Evolutionary conservation across 2,888 invertebrate species (phyloP).

Genomic region (Ferrisia virgata): DNA sequence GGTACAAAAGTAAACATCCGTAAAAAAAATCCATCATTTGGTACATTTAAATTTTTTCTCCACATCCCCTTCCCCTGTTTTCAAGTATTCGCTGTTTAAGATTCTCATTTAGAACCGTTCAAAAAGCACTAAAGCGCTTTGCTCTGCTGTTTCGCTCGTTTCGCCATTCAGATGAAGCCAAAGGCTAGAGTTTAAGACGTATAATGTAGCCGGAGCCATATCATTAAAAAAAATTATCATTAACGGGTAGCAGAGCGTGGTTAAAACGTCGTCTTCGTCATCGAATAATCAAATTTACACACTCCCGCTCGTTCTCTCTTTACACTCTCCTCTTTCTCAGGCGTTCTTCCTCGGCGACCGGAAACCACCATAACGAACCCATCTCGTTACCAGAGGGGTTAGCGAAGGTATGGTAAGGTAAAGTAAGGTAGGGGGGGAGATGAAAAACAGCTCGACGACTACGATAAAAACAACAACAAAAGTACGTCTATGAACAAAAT

Average conservation of each 20-base stretch:
- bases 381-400: background rate
- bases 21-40: no score
- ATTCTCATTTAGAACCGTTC: no score
- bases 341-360: background rate
- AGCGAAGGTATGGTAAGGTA: no score
- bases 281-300: background rate
- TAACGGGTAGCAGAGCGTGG: background rate
- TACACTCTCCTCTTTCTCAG: background rate
- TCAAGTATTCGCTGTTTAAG: no score
- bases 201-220: background rate
- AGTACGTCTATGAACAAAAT: conserved; percentile 1
- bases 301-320: background rate
- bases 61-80: no score
- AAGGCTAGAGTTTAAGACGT: background rate
- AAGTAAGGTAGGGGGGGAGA: no score
- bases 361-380: background rate
- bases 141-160: no score
- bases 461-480: no score
- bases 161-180: no score
- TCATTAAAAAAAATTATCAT: background rate
- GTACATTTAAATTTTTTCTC: no score
- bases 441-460: background rate
- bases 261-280: background rate
- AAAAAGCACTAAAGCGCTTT: no score
- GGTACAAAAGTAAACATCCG: no score